These are phyloP conservation scores for Arctocebus calabarensis DNA, from an alignment of 2,797 vertebrate genomes.

Conservation along the genomic window DNA sequence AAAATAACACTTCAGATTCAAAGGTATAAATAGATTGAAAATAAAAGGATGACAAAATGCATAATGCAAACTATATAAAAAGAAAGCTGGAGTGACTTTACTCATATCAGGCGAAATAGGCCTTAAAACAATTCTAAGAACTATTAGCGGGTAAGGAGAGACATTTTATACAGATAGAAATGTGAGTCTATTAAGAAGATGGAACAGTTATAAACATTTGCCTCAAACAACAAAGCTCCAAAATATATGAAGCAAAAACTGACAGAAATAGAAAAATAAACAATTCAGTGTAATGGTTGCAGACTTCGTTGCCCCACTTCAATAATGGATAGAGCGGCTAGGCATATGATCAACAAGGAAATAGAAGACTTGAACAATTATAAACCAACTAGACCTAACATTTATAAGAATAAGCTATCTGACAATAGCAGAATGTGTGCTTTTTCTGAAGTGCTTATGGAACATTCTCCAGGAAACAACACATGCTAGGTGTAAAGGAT, in stretches of 20 bases:
- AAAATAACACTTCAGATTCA: not conserved
- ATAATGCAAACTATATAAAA: not conserved
- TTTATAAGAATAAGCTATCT: not conserved
- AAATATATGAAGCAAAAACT: constrained; percentile 22
- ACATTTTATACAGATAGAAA: not conserved
- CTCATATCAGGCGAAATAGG: constrained; percentile 22
- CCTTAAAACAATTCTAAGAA: constrained; percentile 12
- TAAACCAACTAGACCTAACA: not conserved
- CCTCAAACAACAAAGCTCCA: not conserved
- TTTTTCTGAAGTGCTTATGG: not conserved
- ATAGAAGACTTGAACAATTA: not conserved
- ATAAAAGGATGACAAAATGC: not conserved
- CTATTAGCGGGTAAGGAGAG: not conserved
- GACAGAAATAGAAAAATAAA: not conserved
- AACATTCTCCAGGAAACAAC: constrained; percentile 19
- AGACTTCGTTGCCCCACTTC: not conserved
- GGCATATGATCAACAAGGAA: not conserved
- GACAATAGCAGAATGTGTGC: not conserved
- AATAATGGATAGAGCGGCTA: not conserved
- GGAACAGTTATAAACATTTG: not conserved
- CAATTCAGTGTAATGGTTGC: not conserved
- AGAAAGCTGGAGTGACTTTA: not conserved
- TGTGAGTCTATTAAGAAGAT: not conserved
- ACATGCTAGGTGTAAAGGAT: not conserved
- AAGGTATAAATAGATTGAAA: not conserved